These are phyloP conservation scores for human DNA, from an alignment of 2,113 vertebrate species.

Conservation along the genomic window DNA sequence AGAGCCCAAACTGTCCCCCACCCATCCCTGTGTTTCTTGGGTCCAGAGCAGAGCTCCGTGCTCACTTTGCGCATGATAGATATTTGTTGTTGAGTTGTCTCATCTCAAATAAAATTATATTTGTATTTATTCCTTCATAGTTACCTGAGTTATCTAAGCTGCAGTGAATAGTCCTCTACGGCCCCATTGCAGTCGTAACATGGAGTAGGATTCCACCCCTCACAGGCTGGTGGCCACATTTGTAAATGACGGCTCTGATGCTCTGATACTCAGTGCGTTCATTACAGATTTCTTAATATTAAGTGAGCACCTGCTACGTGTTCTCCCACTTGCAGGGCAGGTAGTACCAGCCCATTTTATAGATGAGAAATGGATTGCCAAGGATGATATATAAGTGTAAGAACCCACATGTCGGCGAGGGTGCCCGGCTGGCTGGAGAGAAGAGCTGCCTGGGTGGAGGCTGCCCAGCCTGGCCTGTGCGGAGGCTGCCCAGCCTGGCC, in stretches of 20 bases:
- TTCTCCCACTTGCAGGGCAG: no score
- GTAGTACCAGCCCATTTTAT: fast-evolving
- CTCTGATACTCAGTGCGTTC: fast-evolving
- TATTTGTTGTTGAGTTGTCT: fast-evolving
- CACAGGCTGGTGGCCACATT: fast-evolving
- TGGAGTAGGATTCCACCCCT: fast-evolving
- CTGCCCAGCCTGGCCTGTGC: background rate
- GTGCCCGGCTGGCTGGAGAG: no score
- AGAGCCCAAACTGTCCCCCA: fast-evolving
- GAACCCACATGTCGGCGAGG: background rate
- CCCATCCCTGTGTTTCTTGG: background rate
- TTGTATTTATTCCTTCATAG: background rate
- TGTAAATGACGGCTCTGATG: no score
- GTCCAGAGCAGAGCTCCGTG: fast-evolving
- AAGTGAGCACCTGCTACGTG: fast-evolving
- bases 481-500: background rate
- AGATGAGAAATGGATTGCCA: background rate
- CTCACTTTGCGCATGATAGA: fast-evolving
- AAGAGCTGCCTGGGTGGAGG: no score
- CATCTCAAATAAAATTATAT: background rate
- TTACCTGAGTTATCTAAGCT: fast-evolving
- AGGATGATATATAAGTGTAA: fast-evolving
- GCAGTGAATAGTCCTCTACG: fast-evolving
- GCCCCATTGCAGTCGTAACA: fast-evolving
- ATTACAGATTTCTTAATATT: fast-evolving